These are phyloP conservation scores for Drosophila borborema DNA, from an alignment of 2,888 invertebrate genomes.

Conservation along the genomic window DNA sequence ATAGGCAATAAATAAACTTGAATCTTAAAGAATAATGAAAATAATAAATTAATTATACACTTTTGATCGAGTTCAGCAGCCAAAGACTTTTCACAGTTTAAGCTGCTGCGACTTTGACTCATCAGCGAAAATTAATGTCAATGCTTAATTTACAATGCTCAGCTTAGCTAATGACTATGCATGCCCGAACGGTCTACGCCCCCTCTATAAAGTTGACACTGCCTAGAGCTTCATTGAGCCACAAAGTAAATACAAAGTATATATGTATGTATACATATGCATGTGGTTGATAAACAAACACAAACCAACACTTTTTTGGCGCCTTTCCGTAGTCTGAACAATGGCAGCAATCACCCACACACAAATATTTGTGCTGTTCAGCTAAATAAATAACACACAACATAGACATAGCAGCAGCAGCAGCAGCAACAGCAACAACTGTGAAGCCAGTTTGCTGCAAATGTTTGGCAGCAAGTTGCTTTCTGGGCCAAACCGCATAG, in stretches of 20 bases:
- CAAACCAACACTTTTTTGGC: slow-evolving; percentile 46
- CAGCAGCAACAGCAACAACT: slow-evolving; percentile 14
- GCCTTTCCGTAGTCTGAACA: slow-evolving; percentile 66
- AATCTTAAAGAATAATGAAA: not conserved
- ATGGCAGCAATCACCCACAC: slow-evolving; percentile 63
- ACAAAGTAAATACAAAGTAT: slow-evolving; percentile 29
- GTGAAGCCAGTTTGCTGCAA: slow-evolving; percentile 48
- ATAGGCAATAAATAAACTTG: not conserved
- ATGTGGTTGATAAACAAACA: slow-evolving; percentile 43
- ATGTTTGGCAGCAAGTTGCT: slow-evolving; percentile 65
- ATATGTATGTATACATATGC: slow-evolving; percentile 13
- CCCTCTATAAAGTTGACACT: slow-evolving; percentile 18
- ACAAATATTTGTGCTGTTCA: slow-evolving; percentile 49
- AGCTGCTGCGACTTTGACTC: slow-evolving; percentile 30
- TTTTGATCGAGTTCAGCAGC: too few species aligned
- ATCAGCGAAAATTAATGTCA: slow-evolving; percentile 52
- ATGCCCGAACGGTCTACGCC: slow-evolving; percentile 52
- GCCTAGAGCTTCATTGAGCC: slow-evolving; percentile 58
- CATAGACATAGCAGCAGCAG: slow-evolving; percentile 29
- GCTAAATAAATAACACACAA: slow-evolving; percentile 43
- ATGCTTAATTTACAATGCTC: slow-evolving; percentile 35
- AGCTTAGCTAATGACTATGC: slow-evolving; percentile 65
- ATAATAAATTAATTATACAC: not conserved
- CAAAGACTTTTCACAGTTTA: not conserved
- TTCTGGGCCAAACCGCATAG: slow-evolving; percentile 79